Evolutionary conservation across 2,888 invertebrate species (phyloP), one percentile per base, ranked within the genome.

Genomic region (Camptogramma bilineatum): DNA sequence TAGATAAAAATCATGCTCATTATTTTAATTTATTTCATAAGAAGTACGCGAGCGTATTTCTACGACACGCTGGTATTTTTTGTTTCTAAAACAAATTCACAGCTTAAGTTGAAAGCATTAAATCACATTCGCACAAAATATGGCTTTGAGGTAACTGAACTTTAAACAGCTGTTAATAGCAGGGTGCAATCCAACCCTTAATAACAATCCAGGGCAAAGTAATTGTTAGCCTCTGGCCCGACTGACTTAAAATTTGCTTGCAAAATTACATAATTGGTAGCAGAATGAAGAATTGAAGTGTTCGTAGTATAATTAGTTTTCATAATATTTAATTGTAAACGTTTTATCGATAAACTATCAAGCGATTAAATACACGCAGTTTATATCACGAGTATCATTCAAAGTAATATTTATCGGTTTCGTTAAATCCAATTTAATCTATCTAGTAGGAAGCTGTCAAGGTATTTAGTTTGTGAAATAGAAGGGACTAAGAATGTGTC

Each of bases 121-220:
- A 39, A 13, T 13, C 0, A 13, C 10, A 39, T 39, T 39, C 44
- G 39, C 9, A 42, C 50, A 62, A 59, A 48, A 62, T 59, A 52
- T 52, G 31, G 51, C 39, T 51, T 13, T 42, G 63, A 66, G 60
- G 69, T 70, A 70, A 72, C 62, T 64, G 67, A 66, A 70, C 63
- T 59, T 69, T 76, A 73, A 77, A 76, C 73, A 76, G 73, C 72
- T 69, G 70, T 62, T 83, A 80, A 85, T 77, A 75, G 70, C 68
- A 72, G 80, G 78, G 77, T 77, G 68, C 65, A 67, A 65, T 59
- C 44, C 62, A 52, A 56, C 65, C 60, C 61, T 61, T 65, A 65
- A 72, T 75, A 68, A 66, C 69, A 61, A 66, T 71, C 61, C 66
- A 74, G 52, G 44, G 63, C 9, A 18, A 62, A 64, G 58, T 50